Evolutionary conservation across 2,888 invertebrate genomes (phyloP), one percentile per base, ranked within the genome.

Genomic region (Cataglyphis livida): DNA sequence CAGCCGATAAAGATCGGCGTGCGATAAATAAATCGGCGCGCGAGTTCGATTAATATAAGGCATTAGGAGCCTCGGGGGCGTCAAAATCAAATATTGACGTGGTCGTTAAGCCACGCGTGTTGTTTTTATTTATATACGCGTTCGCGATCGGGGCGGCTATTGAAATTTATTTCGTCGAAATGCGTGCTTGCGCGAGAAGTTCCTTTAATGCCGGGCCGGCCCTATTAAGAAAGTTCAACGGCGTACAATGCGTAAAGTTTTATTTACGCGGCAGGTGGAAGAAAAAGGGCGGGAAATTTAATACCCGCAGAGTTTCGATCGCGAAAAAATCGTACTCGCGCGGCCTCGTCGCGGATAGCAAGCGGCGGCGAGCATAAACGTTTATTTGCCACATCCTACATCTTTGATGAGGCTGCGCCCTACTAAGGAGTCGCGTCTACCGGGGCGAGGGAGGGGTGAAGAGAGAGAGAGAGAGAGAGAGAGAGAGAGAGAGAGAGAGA

Each of bases 241-340:
- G 78, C 35, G n/a, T n/a, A 78, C 73, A 78, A 78, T 78, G 78
- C 78, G 78, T 78, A 78, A 78, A 78, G 78, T 78, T 78, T 78
- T 78, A 78, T 78, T 78, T 71, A 44, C 73, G 73, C 59, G 73
- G 78, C 6, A 59, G 78, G n/a, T 9, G 18, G 15, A 28, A 59
- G 25, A 57, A 15, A 18, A 48, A 15, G 73, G 44, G 59, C 78
- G 73, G 44, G 73, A 78, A 78, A 78, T 78, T 78, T 78, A 78
- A 78, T 78, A 78, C 73, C 44, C 35, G 73, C 54, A 54, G 71
- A 38, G 73, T 78, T 78, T 78, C 73, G 73, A 78, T 78, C 78
- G 74, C 74, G 32, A 54, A 54, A 44, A 59, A 78, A 78, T 70
- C 78, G 78, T 38, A 25, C 25, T 71, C 57, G 41, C 54, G 38